Evolutionary conservation across 2,113 vertebrate species (phyloP), one percentile per base, ranked within the genome.

Genomic region (Poeciliopsis turrubarensis): DNA sequence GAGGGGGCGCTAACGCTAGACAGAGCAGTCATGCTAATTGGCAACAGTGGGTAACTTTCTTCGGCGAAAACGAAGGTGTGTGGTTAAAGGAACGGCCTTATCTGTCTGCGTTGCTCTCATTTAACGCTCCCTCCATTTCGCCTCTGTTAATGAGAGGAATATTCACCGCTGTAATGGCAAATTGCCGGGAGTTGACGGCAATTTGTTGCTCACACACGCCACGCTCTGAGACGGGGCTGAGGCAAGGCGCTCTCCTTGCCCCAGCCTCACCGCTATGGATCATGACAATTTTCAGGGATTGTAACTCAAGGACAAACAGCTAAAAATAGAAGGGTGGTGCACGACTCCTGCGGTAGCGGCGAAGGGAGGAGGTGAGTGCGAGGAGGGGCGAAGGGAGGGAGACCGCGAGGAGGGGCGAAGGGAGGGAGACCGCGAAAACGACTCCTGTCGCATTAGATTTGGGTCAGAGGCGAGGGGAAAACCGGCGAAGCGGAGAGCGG

Each of bases 11-110:
- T 80, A 86, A 93, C 88, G 87, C 69, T 87, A 87, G 80, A 85
- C 87, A 82, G 81, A 81, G 79, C 90, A 90, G 86, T 91, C 89
- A 83, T 86, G 86, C 90, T 94, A 94, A 94, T 93, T 94, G 91
- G 91, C 88, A 89, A 82, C 87, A 90, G 87, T 89, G 83, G 90
- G 82, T 93, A 90, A 90, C 87, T 93, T 92, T 92, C 83, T 87
- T 87, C 83, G 44, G 60, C 62, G 54, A 34, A 69, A 60, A 29
- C 30, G 71, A 63, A 63, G 30, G 61, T 63, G 61, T 29, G 15
- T 30, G 47, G 73, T 29, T 22, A 82, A 85, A 81, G 82, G 85
- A 80, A 79, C 77, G 83, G 89, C 63, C 75, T 84, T 78, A 89
- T 90, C 78, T 80, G 80, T 87, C 19, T 26, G 78, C 61, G 68